Evolutionary conservation across 2,888 invertebrate species (phyloP).

Genomic region (Xanthorhoe designata): DNA sequence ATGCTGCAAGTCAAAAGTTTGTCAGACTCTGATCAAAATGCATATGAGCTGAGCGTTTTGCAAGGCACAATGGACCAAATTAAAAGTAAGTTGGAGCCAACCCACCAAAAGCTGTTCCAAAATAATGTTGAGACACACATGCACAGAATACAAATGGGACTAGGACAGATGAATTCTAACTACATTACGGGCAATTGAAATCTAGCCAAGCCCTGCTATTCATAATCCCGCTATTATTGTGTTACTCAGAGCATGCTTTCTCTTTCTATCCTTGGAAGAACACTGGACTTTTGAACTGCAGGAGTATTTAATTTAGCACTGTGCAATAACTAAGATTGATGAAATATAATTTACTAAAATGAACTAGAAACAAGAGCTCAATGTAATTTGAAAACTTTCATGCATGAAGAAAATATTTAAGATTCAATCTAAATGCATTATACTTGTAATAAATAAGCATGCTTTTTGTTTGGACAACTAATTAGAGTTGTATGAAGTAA

Average conservation of each 20-base stretch:
- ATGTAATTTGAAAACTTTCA: not conserved
- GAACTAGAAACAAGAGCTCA: not conserved
- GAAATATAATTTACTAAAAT: not conserved
- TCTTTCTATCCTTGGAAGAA: not conserved
- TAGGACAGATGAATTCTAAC: slow-evolving; percentile 77
- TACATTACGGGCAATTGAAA: slow-evolving; percentile 53
- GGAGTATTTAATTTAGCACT: not conserved
- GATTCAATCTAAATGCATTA: not conserved
- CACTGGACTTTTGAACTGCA: not conserved
- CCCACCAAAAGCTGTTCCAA: slow-evolving; percentile 92
- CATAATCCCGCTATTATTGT: not conserved
- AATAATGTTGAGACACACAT: slow-evolving; percentile 96
- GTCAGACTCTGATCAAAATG: slow-evolving; percentile 93
- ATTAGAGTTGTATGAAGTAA: not conserved
- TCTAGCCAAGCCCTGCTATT: not conserved
- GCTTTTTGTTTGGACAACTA: too few species aligned
- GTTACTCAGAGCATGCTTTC: not conserved
- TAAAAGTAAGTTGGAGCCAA: slow-evolving; percentile 90
- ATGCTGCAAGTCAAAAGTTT: slow-evolving; percentile 94
- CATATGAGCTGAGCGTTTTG: slow-evolving; percentile 95
- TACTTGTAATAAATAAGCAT: too few species aligned
- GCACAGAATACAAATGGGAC: slow-evolving; percentile 93
- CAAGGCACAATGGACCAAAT: slow-evolving; percentile 97
- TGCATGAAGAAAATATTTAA: not conserved
- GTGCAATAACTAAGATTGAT: not conserved